Evolutionary conservation across 2,797 vertebrate genomes (phyloP).

Genomic region (Eurystomus glaucurus): DNA sequence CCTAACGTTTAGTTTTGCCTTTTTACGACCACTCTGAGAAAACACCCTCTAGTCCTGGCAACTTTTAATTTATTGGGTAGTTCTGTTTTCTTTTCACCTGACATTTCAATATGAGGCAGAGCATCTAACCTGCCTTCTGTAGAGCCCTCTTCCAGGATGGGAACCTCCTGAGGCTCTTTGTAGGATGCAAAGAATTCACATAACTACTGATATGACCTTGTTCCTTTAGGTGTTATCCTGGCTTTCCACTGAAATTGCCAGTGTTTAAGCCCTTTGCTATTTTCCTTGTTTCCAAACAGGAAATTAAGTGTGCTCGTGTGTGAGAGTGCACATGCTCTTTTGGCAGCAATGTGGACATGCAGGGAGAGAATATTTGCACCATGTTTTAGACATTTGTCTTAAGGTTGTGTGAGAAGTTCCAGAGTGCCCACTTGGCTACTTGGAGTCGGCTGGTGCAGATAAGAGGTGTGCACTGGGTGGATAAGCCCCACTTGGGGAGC

Average conservation of each 20-base stretch:
- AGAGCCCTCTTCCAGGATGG: not conserved
- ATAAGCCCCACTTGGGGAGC: not conserved
- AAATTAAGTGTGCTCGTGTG: not conserved
- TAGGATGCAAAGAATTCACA: not conserved
- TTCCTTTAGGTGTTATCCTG: conserved; percentile 25
- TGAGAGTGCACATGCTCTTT: not conserved
- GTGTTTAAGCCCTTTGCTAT: not conserved
- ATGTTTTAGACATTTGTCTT: not conserved
- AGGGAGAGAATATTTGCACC: not conserved
- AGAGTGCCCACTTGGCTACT: not conserved
- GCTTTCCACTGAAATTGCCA: conserved; percentile 20
- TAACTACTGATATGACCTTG: conserved; percentile 5
- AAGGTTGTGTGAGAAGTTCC: not conserved
- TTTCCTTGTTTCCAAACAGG: conserved; percentile 56
- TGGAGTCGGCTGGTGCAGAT: not conserved
- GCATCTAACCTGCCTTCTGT: not conserved
- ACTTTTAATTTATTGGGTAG: not conserved
- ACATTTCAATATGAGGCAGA: not conserved
- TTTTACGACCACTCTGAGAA: not conserved
- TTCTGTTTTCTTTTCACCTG: not conserved
- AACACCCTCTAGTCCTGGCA: not conserved
- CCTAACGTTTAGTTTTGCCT: not conserved
- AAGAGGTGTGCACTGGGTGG: not conserved
- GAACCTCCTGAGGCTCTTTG: not conserved
- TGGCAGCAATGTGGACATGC: not conserved